phyloP scores from a whole-genome alignment of 2,113 vertebrate species.

The Saccopteryx leptura region DNA sequence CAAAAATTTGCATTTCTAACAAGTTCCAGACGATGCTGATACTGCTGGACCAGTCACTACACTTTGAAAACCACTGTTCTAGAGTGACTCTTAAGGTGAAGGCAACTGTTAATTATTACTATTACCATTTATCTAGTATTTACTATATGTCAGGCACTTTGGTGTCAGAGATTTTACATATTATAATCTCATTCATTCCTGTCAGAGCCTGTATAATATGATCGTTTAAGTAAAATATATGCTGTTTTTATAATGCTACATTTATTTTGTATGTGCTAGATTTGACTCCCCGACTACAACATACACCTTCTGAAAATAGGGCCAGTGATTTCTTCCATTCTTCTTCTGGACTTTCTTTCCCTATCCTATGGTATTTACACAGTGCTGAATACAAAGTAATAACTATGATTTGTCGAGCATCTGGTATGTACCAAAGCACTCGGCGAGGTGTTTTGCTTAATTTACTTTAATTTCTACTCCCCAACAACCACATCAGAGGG shows the following conservation, averaged over 20 bases:
- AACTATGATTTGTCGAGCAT: background rate
- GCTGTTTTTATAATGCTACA: constrained; percentile 11
- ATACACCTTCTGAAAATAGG: background rate
- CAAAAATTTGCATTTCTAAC: constrained; percentile 5
- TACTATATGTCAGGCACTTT: background rate
- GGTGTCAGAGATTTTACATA: background rate
- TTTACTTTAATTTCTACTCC: constrained; percentile 18
- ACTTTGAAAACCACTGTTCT: background rate
- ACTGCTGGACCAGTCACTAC: background rate
- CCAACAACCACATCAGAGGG: background rate
- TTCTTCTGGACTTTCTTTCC: background rate
- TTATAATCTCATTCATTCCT: constrained; percentile 29
- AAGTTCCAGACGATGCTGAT: background rate
- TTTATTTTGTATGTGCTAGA: background rate
- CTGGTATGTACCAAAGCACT: background rate
- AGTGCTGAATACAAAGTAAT: background rate
- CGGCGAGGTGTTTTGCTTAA: background rate
- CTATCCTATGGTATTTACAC: background rate
- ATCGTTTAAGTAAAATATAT: background rate
- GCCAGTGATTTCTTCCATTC: background rate
- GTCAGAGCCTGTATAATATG: background rate
- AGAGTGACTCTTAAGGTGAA: background rate
- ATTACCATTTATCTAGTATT: background rate
- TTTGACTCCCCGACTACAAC: background rate
- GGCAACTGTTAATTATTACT: background rate